Percentiles rank a stretch among this genome's conserved stretches.
These are phyloP conservation scores for Cossypha polioptera DNA, from an alignment of 2,797 vertebrate genomes.

Conservation along the genomic window DNA sequence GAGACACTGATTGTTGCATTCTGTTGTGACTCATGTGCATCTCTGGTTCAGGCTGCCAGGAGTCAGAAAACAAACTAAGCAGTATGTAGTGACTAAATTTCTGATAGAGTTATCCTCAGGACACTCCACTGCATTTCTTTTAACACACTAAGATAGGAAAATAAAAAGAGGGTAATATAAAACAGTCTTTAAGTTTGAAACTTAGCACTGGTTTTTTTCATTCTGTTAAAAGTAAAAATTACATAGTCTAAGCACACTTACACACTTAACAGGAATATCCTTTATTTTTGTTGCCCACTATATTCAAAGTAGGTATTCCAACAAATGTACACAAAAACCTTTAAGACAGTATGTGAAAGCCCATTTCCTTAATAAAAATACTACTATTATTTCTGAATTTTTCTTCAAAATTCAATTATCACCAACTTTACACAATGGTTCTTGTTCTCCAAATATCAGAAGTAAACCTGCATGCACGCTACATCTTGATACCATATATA, in stretches of 20 bases:
- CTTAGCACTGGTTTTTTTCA: background rate
- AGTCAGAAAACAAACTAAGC: background rate
- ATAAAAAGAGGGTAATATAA: background rate
- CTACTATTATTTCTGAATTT: background rate
- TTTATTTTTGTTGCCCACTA: background rate
- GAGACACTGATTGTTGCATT: constrained; percentile 10
- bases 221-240: background rate
- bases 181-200: background rate
- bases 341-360: background rate
- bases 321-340: background rate
- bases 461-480: background rate
- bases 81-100: background rate
- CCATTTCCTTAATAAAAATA: background rate
- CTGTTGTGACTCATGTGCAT: constrained; percentile 6
- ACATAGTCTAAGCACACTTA: background rate
- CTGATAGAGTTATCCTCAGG: background rate
- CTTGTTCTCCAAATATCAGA: background rate
- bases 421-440: background rate
- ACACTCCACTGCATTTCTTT: background rate
- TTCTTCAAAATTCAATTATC: background rate
- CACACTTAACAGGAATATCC: background rate
- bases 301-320: background rate
- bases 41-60: constrained; percentile 1
- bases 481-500: background rate
- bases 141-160: background rate